Conservation (phyloP, 2,888 invertebrate species). For the Shargacucullia verbasci region DNA sequence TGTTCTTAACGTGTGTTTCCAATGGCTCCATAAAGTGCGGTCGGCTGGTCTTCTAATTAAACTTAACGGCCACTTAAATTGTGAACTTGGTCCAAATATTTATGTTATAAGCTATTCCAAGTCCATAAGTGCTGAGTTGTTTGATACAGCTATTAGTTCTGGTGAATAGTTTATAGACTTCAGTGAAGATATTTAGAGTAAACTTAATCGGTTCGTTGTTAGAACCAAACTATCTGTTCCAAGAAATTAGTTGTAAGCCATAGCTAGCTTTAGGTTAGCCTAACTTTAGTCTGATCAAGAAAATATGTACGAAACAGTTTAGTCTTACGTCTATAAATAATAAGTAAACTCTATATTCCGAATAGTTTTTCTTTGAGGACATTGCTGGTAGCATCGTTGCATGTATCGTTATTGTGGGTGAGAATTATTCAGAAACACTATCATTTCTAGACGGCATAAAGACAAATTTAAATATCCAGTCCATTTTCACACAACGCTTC, state of each 20-base stretch:
- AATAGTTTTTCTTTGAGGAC: no score
- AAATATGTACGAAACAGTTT: no score
- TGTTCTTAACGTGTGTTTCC: slow-evolving; percentile 53
- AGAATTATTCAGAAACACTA: no score
- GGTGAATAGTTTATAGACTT: slow-evolving; percentile 19
- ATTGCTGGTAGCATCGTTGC: no score
- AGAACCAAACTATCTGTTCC: not conserved
- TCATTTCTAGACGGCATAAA: no score
- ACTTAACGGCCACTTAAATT: slow-evolving; percentile 64
- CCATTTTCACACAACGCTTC: no score
- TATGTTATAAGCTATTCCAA: slow-evolving; percentile 46
- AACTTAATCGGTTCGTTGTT: not conserved
- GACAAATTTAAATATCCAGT: no score
- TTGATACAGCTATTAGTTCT: slow-evolving; percentile 11
- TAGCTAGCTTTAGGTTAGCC: no score
- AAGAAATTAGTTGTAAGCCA: not conserved
- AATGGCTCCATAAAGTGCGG: slow-evolving; percentile 66
- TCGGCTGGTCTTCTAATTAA: slow-evolving; percentile 62
- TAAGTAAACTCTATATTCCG: no score
- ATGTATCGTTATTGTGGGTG: no score
- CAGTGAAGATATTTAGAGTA: slow-evolving; percentile 8
- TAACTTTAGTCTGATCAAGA: no score
- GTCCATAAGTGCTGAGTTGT: slow-evolving; percentile 33
- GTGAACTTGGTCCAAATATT: slow-evolving; percentile 65
- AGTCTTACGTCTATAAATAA: no score